Base-by-base conservation (phyloP, 2,888 invertebrate genomes). In the Amiota minor region DNA sequence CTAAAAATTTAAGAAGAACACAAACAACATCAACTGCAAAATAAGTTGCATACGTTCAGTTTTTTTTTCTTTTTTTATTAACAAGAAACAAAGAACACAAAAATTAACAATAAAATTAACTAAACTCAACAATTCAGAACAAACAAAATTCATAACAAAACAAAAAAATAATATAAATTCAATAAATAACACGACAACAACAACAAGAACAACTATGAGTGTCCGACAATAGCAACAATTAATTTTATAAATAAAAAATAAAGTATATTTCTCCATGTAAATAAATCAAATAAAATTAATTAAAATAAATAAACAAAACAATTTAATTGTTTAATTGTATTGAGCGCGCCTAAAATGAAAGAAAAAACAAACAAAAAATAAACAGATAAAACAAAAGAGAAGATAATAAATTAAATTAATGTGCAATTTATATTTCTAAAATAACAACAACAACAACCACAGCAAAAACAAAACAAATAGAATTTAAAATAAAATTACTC, bases 361-460 rank as follows among this genome's bases (percentile, higher is more conserved):
- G 11, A 23, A 47, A 10, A 74, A 62, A 75, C 69, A 23, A 23
- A 9, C 23, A 45, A 10, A 45, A 62, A 35, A 9, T 12, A 47
- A 56, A 56, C 35, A 56, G 0, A 56, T 16, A 70, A 56, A 56
- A 14, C 2, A 55, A 74, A 61, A 68, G 6, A 53, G 64, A 35
- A 18, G 65, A 71, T 69, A 73, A 64, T 62, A 72, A 73, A 47
- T 84, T 18, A 18, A 20, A 82, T 80, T 73, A 80, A 78, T 86
- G 84, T 84, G 84, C 84, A 84, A 84, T 84, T 81, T 86, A 84
- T 84, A 85, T 84, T 78, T 85, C 84, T 86, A 84, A 84, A 82
- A 84, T 72, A 76, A 53, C 59, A 59, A 59, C 16, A 16, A 12
- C 75, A 77, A 74, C 75, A 81, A 75, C 74, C 70, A 70, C 50